Base-by-base conservation (phyloP, 2,888 invertebrate genomes). In the Drosophila birchii region DNA sequence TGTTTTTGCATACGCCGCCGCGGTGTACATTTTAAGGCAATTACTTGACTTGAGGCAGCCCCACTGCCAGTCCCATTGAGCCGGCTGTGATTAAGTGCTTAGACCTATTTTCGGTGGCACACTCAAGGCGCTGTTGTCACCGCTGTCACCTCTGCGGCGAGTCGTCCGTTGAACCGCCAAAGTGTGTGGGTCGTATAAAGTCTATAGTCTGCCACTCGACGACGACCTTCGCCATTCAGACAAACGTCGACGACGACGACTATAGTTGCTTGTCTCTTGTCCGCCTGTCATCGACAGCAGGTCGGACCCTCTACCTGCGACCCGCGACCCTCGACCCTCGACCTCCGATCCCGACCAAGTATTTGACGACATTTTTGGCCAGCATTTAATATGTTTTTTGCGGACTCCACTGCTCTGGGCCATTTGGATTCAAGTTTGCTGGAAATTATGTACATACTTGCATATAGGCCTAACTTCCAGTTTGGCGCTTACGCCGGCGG, bases 81-180 rank as follows among this genome's bases (percentile, higher is more conserved):
- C 56, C 45, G 66, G 66, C 55, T 66, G 81, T 75, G 84, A 78
- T 83, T 86, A 86, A 86, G 78, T 86, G 86, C 80, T 76, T 78
- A 75, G 84, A 68, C 75, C 44, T 69, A 57, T 59, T 79, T 72
- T 66, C 26, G 54, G 63, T 64, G 78, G 61, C 59, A 34, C 45
- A 63, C 44, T 39, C 55, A 59, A 36, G 69, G 51, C 49, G 53
- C 18, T 61, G 68, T 43, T 53, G 68, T 68, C 68, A 23, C 43
- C 64, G 51, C 63, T 62, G 62, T 38, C 64, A 53, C 64, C 43
- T 44, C 34, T 34, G 34, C 44, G 29, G 56, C 29, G 18, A 18
- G 18, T 16, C 41, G 56, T 56, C 32, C 56, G 20, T 41, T 60
- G 63, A 63, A 63, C 64, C 43, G 8, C 18, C 18, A 8, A 26